phyloP scores from a whole-genome alignment of 2,888 invertebrate species.

The Polyploca ridens region DNA sequence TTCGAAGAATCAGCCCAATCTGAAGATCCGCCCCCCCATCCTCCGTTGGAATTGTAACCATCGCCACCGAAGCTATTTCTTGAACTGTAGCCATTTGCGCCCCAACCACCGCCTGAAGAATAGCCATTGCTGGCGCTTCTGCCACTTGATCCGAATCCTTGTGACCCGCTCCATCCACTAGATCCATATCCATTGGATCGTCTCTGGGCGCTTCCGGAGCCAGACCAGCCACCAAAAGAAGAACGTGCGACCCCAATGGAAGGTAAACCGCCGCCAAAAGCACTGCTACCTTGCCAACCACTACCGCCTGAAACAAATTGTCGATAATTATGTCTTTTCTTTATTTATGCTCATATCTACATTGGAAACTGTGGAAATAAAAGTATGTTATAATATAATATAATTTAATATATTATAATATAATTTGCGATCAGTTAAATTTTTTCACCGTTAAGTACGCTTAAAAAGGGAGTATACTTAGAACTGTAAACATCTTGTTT shows the following conservation, averaged over 20 bases:
- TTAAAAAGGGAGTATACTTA: too few relatives aligned
- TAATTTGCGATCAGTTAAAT: too few relatives aligned
- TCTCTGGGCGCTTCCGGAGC: constrained; percentile 23
- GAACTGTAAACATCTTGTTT: too few relatives aligned
- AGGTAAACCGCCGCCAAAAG: constrained; percentile 30
- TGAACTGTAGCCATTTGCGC: constrained; percentile 13
- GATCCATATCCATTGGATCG: constrained; percentile 21
- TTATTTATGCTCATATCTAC: too few relatives aligned
- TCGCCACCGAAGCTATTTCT: constrained; percentile 16
- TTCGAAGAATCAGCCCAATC: constrained; percentile 21
- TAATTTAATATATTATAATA: too few relatives aligned
- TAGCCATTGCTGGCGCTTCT: constrained; percentile 21
- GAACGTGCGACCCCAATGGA: constrained; percentile 21
- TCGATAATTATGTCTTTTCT: background rate
- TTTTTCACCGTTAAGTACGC: too few relatives aligned
- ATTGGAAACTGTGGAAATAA: too few relatives aligned
- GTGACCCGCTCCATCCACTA: constrained; percentile 13
- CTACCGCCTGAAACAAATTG: constrained; percentile 33
- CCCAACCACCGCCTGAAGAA: constrained; percentile 12
- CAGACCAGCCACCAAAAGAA: constrained; percentile 27
- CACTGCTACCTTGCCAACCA: constrained; percentile 45
- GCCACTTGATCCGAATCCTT: constrained; percentile 20
- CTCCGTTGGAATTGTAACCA: constrained; percentile 18
- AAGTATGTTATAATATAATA: too few relatives aligned
- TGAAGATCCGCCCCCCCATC: constrained; percentile 23